These are phyloP conservation scores for Cheilosia impressa DNA, from an alignment of 2,888 invertebrate species.

Conservation along the genomic window DNA sequence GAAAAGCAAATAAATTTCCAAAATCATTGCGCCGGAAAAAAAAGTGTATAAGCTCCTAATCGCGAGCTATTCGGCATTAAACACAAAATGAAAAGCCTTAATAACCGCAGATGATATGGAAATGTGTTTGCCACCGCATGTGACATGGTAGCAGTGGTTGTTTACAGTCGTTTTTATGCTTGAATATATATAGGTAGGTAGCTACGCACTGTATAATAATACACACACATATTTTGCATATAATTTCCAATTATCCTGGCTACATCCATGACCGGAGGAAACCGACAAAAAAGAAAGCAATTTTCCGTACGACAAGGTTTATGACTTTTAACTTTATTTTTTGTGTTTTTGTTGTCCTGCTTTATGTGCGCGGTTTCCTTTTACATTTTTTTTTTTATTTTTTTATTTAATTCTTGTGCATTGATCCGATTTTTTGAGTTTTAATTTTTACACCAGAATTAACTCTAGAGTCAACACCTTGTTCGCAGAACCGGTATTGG, in stretches of 20 bases:
- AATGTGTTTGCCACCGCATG: conserved; percentile 10
- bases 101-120: conserved; percentile 25
- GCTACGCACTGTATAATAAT: background rate
- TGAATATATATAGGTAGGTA: background rate
- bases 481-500: conserved; percentile 24
- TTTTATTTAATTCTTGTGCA: conserved; percentile 59
- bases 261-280: background rate
- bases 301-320: conserved; percentile 56
- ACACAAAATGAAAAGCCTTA: conserved; percentile 57
- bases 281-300: conserved; percentile 22
- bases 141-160: conserved; percentile 14
- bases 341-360: conserved; percentile 27
- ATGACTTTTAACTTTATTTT: conserved; percentile 54
- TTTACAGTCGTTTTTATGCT: conserved; percentile 28
- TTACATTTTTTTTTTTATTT: conserved; percentile 39
- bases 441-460: conserved; percentile 55
- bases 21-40: background rate
- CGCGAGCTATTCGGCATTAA: conserved; percentile 50
- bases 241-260: conserved; percentile 31
- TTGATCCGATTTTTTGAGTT: conserved; percentile 66
- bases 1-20: conserved; percentile 31
- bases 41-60: conserved; percentile 42
- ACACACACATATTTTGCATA: conserved; percentile 25
- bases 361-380: conserved; percentile 4
- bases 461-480: conserved; percentile 63